These are phyloP conservation scores for Pristionchus fissidentatus DNA, from an alignment of 2,888 invertebrate genomes.

Conservation along the genomic window DNA sequence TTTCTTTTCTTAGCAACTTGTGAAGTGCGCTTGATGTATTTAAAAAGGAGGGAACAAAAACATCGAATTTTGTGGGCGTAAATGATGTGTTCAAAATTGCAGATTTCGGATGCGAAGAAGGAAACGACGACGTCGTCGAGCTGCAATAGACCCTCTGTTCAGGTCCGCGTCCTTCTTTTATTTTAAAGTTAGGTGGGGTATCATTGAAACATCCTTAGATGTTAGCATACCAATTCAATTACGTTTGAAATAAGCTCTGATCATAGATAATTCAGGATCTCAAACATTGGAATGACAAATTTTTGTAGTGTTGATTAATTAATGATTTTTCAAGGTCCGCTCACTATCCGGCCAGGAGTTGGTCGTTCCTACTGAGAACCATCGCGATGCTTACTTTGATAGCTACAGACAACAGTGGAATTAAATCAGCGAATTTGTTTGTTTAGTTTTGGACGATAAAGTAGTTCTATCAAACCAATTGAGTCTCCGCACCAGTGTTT, in stretches of 20 bases:
- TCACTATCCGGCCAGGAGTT: constrained; percentile 10
- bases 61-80: too few relatives aligned
- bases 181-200: too few relatives aligned
- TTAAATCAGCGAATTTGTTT: not conserved
- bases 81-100: not conserved
- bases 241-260: too few relatives aligned
- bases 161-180: not conserved
- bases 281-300: too few relatives aligned
- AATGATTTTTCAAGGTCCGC: too few relatives aligned
- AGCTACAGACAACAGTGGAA: not conserved
- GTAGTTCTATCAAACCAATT: too few relatives aligned
- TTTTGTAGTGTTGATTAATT: too few relatives aligned
- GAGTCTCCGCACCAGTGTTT: too few relatives aligned
- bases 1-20: not conserved
- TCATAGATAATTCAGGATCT: too few relatives aligned
- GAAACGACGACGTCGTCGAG: not conserved
- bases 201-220: too few relatives aligned
- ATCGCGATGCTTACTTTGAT: not conserved
- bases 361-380: constrained; percentile 13
- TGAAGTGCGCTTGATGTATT: too few relatives aligned
- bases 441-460: not conserved
- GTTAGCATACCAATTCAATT: not conserved
- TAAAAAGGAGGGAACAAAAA: too few relatives aligned
- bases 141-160: not conserved
- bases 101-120: not conserved